Base-by-base conservation (phyloP, 2,888 invertebrate genomes). In the Cerastis rubricosa region DNA sequence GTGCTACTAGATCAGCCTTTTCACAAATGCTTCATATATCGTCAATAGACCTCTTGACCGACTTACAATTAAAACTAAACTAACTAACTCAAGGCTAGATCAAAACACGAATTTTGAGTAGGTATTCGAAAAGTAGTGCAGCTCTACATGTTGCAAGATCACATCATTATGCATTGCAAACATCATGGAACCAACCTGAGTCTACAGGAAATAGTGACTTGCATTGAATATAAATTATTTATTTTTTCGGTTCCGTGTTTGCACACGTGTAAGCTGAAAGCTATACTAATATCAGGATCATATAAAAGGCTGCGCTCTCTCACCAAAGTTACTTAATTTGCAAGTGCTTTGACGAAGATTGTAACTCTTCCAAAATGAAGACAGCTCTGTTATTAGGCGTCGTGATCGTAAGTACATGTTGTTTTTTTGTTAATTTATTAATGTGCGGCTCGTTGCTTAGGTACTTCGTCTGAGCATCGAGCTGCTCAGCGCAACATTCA, bases 391-490 rank as follows among this genome's bases (percentile, higher is more conserved):
- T 43, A 29, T 35, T 59, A 25, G 43, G 45, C 25, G 35, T 65
- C 25, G 35, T 65, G 17, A 57, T 78, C 49, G 76, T 76, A 78
- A 78, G n/a, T n/a, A n/a, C n/a, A n/a, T 35, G 3, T 35, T 35
- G 35, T 35, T 35, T 35, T n/a, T 35, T 35, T 35, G 35, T 35
- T 35, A 35, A n/a, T n/a, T 19, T 22, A 40, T 7, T 22, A 43
- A 45, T 45, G 8, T n/a, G 12, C 19, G 40, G n/a, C 19, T 17
- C 49, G 49, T 49, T 49, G 19, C 19, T 40, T 12, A n/a, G n/a
- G n/a, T n/a, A 40, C 22, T 25, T 74, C 19, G 1, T n/a, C 22
- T 74, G 29, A 29, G 6, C 49, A 49, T n/a, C 12, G 22, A 43
- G 7, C 19, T 63, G 45, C 45, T 49, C 17, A 19, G 19, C 43